These are phyloP conservation scores for Prionailurus viverrinus DNA, from an alignment of 2,113 vertebrate species.

Conservation along the genomic window DNA sequence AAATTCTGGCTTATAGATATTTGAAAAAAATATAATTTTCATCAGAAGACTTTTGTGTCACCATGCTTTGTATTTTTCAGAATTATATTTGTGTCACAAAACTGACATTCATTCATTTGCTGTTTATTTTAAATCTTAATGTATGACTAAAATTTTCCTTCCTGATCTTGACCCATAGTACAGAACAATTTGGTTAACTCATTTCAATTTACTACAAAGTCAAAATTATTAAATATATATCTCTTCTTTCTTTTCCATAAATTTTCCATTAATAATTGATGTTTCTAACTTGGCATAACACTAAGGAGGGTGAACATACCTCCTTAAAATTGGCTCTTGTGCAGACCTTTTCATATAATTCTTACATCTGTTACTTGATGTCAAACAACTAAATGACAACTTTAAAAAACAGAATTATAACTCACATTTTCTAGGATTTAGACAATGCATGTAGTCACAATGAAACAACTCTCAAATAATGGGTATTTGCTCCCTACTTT, in stretches of 20 bases:
- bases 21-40: constrained; percentile 52
- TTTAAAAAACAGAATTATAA: not conserved
- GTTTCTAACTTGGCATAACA: not conserved
- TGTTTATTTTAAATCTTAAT: constrained; percentile 7
- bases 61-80: not conserved
- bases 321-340: not conserved
- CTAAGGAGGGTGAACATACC: not conserved
- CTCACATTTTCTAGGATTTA: not conserved
- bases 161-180: not conserved
- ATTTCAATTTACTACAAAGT: not conserved
- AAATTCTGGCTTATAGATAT: not conserved
- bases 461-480: not conserved
- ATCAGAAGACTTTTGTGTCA: not conserved
- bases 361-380: not conserved
- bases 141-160: not conserved
- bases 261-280: constrained; percentile 35
- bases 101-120: not conserved
- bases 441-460: not conserved
- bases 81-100: not conserved
- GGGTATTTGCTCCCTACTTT: not conserved
- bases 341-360: not conserved
- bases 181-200: not conserved
- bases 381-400: not conserved
- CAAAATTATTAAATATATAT: not conserved
- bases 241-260: not conserved